These are phyloP conservation scores for Drosophila bifasciata DNA, from an alignment of 1,140 invertebrate genomes.

Conservation along the genomic window DNA sequence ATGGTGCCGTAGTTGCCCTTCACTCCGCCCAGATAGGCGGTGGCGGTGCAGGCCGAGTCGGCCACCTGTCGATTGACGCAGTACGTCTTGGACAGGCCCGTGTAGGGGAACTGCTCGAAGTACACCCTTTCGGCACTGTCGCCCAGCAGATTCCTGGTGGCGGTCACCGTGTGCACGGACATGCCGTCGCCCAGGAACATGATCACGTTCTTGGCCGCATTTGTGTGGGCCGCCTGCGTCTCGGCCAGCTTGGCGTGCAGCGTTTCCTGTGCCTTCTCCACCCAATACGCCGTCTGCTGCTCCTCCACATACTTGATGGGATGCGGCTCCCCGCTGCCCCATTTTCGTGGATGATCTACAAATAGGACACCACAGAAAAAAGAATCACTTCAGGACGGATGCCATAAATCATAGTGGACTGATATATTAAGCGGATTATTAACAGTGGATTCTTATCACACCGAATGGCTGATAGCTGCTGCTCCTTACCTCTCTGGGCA, in stretches of 20 bases:
- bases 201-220: constrained; percentile 89
- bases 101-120: constrained; percentile 90
- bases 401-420: constrained; percentile 1
- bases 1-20: constrained; percentile 91
- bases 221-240: constrained; percentile 64
- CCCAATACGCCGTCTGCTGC: constrained; percentile 68
- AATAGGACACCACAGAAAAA: background rate
- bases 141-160: constrained; percentile 88
- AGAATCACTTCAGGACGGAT: background rate
- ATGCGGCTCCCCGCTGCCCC: constrained; percentile 15
- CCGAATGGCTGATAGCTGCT: background rate
- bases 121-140: constrained; percentile 88
- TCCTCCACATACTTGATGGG: constrained; percentile 58
- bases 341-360: constrained; percentile 57
- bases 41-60: constrained; percentile 91
- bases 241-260: constrained; percentile 64
- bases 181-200: constrained; percentile 92
- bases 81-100: constrained; percentile 91
- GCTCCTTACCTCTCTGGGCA: constrained; percentile 28
- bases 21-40: constrained; percentile 92
- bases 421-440: constrained; percentile 28
- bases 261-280: constrained; percentile 63
- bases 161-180: constrained; percentile 90
- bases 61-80: constrained; percentile 90
- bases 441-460: constrained; percentile 14